These are phyloP conservation scores for Drosophila affinis DNA, from an alignment of 2,888 invertebrate genomes.

Conservation along the genomic window DNA sequence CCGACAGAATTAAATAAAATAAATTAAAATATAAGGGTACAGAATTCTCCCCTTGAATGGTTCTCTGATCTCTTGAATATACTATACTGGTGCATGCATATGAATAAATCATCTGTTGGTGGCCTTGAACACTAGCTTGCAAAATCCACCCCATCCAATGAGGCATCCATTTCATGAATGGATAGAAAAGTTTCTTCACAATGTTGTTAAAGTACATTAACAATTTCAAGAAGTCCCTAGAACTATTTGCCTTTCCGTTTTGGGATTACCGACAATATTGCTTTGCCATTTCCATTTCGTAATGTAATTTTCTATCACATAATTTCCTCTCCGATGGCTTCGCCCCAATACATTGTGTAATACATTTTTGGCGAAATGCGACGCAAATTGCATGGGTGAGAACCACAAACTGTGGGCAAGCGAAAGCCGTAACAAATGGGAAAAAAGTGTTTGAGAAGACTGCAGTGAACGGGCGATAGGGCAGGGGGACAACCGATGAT, in stretches of 20 bases:
- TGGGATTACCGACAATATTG: background rate
- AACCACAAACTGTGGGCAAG: no score
- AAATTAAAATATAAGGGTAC: background rate
- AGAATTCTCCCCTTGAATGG: background rate
- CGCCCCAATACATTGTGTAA: slow-evolving; percentile 18
- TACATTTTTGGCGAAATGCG: slow-evolving; percentile 4
- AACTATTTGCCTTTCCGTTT: background rate
- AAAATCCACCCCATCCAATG: background rate
- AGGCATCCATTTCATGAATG: background rate
- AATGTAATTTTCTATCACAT: slow-evolving; percentile 12
- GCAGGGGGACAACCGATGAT: background rate
- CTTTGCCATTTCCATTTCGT: slow-evolving; percentile 7
- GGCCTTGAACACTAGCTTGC: background rate
- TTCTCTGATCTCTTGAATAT: background rate
- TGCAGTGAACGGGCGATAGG: slow-evolving; percentile 1
- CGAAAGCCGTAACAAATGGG: background rate
- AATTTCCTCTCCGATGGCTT: slow-evolving; percentile 9
- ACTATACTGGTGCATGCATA: background rate
- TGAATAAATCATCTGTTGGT: background rate
- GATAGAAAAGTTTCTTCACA: background rate
- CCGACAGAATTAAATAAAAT: no score
- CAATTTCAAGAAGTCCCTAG: background rate
- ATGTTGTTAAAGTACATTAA: background rate
- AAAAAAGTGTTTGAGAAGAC: slow-evolving; percentile 5
- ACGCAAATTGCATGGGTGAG: slow-evolving; percentile 6